phyloP scores from a whole-genome alignment of 2,888 invertebrate genomes.

The Drosophila nr. fundita region DNA sequence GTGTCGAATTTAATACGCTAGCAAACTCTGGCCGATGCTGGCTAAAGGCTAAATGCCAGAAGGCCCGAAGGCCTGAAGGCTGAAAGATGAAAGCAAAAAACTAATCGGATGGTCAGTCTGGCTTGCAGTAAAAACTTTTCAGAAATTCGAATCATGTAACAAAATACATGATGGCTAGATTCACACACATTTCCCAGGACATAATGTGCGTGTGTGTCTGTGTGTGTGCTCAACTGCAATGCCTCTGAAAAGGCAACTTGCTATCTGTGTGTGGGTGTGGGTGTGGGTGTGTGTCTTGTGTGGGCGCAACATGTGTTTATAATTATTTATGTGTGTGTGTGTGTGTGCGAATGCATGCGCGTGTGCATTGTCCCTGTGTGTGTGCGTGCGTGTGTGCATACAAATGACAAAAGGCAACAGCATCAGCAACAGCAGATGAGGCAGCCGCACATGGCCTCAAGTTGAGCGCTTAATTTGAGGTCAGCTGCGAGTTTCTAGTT shows the following conservation, averaged over 20 bases:
- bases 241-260: slow-evolving; percentile 6
- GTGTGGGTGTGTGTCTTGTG: slow-evolving; percentile 26
- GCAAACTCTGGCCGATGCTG: not conserved
- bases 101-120: slow-evolving; percentile 49
- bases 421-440: slow-evolving; percentile 16
- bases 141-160: slow-evolving; percentile 82
- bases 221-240: slow-evolving; percentile 16
- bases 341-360: slow-evolving; percentile 14
- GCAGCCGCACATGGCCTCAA: slow-evolving; percentile 47
- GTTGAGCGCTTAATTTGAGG: slow-evolving; percentile 72
- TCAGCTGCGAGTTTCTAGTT: slow-evolving; percentile 31
- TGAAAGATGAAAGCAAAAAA: slow-evolving; percentile 23
- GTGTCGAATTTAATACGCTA: slow-evolving; percentile 46
- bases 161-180: slow-evolving; percentile 70
- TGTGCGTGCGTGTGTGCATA: slow-evolving; percentile 31
- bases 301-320: slow-evolving; percentile 76
- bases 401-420: slow-evolving; percentile 10
- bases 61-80: not conserved
- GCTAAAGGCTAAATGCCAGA: slow-evolving; percentile 3
- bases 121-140: slow-evolving; percentile 58
- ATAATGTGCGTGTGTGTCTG: not conserved
- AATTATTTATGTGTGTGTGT: slow-evolving; percentile 62
- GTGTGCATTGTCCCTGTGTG: slow-evolving; percentile 14
- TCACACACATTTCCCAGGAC: slow-evolving; percentile 28
- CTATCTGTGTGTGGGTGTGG: slow-evolving; percentile 9